A percentile compares a stretch with the other conserved stretches of the same genome.
Evolutionary conservation across 2,797 vertebrate species (phyloP).

Genomic region (Gymnoscopelus braueri): DNA sequence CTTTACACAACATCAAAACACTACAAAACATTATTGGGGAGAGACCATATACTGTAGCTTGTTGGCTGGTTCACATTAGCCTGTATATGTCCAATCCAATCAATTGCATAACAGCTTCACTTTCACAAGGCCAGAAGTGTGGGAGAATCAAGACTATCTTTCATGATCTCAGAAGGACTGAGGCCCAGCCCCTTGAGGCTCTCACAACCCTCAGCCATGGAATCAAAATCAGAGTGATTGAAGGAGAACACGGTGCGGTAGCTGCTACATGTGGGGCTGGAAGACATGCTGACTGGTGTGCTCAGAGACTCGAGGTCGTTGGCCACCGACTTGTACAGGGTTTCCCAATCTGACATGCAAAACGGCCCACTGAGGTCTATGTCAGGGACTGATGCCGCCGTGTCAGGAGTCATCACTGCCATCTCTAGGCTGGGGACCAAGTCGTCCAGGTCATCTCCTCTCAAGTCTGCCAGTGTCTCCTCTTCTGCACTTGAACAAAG

Average conservation of each 20-base stretch:
- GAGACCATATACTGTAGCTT: slow-evolving; percentile 55
- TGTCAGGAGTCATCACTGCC: slow-evolving; percentile 75
- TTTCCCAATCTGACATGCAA: slow-evolving; percentile 94
- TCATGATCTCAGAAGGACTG: slow-evolving; percentile 82
- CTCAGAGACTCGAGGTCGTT: slow-evolving; percentile 90
- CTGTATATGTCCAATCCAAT: slow-evolving; percentile 3
- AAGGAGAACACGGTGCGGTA: slow-evolving; percentile 92
- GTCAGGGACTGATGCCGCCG: slow-evolving; percentile 91
- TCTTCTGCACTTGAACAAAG: slow-evolving; percentile 83
- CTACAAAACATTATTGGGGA: slow-evolving; percentile 64
- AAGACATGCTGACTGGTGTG: slow-evolving; percentile 87
- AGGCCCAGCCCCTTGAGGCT: slow-evolving; percentile 78
- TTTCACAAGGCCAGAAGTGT: slow-evolving; percentile 94
- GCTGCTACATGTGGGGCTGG: slow-evolving; percentile 88
- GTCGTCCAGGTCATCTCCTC: slow-evolving; percentile 84
- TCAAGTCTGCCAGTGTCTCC: slow-evolving; percentile 86
- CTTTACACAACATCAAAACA: slow-evolving; percentile 65
- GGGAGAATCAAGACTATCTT: slow-evolving; percentile 92
- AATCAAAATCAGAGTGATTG: slow-evolving; percentile 88
- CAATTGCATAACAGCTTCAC: slow-evolving; percentile 68
- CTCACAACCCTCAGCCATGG: slow-evolving; percentile 86
- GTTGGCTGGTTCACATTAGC: slow-evolving; percentile 59
- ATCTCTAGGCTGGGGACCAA: slow-evolving; percentile 81
- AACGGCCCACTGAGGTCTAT: slow-evolving; percentile 91
- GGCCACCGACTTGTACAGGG: slow-evolving; percentile 87